Base-by-base conservation (phyloP, 2,113 vertebrate genomes). In the Mustelus asterias region DNA sequence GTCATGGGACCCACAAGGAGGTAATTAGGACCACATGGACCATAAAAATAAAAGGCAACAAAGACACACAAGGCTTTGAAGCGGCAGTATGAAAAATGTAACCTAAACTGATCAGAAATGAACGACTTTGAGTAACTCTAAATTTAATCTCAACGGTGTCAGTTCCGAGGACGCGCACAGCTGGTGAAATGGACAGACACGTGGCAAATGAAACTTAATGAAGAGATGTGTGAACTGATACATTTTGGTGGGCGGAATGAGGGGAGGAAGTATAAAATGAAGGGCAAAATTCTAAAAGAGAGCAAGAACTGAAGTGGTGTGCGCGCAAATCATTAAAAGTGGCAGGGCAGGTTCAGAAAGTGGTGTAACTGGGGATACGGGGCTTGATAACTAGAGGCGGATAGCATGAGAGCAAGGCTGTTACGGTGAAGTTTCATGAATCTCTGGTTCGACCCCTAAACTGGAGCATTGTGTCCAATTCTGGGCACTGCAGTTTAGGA, bases 11-110 rank as follows among this genome's bases (percentile, higher is more conserved):
- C 11, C 94, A 76, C 41, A 76, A 54, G 22, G 94, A 48, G 41
- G 14, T 76, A 95, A 95, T 72, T 72, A 95, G 24, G 26, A 95
- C 37, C 94, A 95, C 67, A 72, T 95, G 94, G 67, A 8, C 41
- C 94, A 72, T 54, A 26, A 72, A 94, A 70, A 13, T 11, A 65
- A 93, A 94, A 26, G 65, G 94, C 67, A 72, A 95, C 69, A 72
- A 72, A 95, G 44, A 44, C 41, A 44, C 65, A 95, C 33, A 94
- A 54, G 7, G 18, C 60, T 94, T 41, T 94, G 90, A 94, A 67
- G 33, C 33, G n/a, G 22, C 65, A 16, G 13, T 24, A 44, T 94
- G 63, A 94, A 92, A 92, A 92, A 60, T 92, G 58, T 63, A 18
- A 63, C 54, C 24, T 89, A 18, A 41, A 69, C 92, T 69, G 72